phyloP scores from a whole-genome alignment of 1,140 invertebrate species.

The Halictus rubicundus region DNA sequence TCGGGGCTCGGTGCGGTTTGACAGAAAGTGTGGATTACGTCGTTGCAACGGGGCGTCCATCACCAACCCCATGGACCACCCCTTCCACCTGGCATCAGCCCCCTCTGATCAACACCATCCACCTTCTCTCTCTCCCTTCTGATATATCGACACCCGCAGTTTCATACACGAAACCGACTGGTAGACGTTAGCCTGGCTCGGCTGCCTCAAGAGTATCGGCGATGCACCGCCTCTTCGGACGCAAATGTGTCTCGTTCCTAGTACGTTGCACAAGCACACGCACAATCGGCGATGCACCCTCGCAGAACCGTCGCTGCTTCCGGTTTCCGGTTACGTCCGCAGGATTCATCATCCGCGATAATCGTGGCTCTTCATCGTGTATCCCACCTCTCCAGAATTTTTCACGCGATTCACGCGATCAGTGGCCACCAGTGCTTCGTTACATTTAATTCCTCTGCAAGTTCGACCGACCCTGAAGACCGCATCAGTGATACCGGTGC shows the following conservation, averaged over 20 bases:
- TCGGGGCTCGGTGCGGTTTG: slow-evolving; percentile 36
- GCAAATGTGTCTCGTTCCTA: slow-evolving; percentile 72
- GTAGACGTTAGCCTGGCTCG: slow-evolving; percentile 40
- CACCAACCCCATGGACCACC: slow-evolving; percentile 59
- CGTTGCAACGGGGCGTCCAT: slow-evolving; percentile 54
- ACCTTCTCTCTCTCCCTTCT: slow-evolving; percentile 26
- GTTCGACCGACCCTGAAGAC: too few species aligned
- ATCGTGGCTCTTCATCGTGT: too few species aligned
- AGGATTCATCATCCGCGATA: background rate
- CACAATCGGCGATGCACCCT: background rate
- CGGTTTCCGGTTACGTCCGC: background rate
- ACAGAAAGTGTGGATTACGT: slow-evolving; percentile 55
- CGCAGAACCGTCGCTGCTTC: background rate
- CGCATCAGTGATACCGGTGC: too few species aligned
- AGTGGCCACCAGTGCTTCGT: too few species aligned
- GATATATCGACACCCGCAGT: slow-evolving; percentile 46
- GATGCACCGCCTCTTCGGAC: slow-evolving; percentile 74
- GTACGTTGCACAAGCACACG: slow-evolving; percentile 62
- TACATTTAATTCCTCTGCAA: too few species aligned
- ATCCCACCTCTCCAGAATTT: too few species aligned
- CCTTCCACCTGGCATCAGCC: slow-evolving; percentile 1
- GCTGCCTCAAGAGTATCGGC: slow-evolving; percentile 39
- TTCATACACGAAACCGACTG: slow-evolving; percentile 58
- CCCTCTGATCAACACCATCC: slow-evolving; percentile 48
- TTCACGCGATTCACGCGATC: too few species aligned